A percentile compares a stretch with the other conserved stretches of the same genome.
Evolutionary conservation across 2,888 invertebrate species (phyloP).

Genomic region (Caenorhabditis auriculariae): DNA sequence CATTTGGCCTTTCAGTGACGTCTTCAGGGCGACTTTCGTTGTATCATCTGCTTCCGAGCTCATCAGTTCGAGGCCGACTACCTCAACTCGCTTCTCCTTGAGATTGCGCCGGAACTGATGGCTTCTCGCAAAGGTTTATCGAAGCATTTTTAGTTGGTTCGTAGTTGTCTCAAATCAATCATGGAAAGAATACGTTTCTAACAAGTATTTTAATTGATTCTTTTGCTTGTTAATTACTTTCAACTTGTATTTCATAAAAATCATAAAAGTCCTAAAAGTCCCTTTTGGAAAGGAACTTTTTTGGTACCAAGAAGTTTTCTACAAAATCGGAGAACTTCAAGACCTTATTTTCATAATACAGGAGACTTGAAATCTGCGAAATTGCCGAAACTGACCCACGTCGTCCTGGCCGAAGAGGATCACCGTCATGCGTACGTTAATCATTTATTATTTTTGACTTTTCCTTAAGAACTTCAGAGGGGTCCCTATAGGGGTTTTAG

Average conservation of each 20-base stretch:
- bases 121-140: constrained; percentile 26
- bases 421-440: constrained; percentile 54
- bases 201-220: too few species aligned
- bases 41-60: constrained; percentile 63
- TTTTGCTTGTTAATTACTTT: background rate
- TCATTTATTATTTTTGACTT: background rate
- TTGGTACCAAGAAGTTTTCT: background rate
- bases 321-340: background rate
- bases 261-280: constrained; percentile 2
- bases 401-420: constrained; percentile 64
- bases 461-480: background rate
- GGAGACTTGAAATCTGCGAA: constrained; percentile 56
- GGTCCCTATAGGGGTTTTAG: background rate
- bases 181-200: too few species aligned
- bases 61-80: constrained; percentile 38
- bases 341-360: background rate
- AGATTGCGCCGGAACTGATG: constrained; percentile 52
- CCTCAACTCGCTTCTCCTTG: constrained; percentile 40
- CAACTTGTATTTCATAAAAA: background rate
- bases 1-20: background rate
- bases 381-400: constrained; percentile 64
- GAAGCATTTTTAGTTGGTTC: constrained; percentile 1
- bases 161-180: too few species aligned
- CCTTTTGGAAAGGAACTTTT: background rate
- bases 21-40: constrained; percentile 64